Conservation (phyloP, 2,888 invertebrate species). For the Selenia dentaria region DNA sequence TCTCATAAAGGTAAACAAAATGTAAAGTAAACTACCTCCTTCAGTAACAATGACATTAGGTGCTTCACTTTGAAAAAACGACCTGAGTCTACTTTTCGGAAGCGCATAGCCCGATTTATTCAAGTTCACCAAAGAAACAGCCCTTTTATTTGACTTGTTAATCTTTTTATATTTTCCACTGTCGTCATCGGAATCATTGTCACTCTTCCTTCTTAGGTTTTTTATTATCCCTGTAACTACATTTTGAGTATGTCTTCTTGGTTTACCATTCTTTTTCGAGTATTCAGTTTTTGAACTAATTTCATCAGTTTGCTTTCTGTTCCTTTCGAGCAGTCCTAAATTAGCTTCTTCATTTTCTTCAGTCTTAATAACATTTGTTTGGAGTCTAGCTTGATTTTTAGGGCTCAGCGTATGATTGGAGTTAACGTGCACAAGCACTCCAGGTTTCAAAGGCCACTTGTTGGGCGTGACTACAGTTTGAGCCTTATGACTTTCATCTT, state of each 20-base stretch:
- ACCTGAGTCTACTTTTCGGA: constrained; percentile 67
- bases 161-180: constrained; percentile 78
- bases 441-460: constrained; percentile 95
- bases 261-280: constrained; percentile 69
- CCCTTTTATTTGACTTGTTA: constrained; percentile 75
- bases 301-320: constrained; percentile 48
- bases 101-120: constrained; percentile 65
- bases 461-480: constrained; percentile 80
- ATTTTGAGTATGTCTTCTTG: constrained; percentile 57
- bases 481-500: constrained; percentile 51
- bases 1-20: constrained; percentile 9
- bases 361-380: constrained; percentile 49
- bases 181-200: constrained; percentile 71
- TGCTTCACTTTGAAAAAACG: constrained; percentile 75
- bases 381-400: constrained; percentile 74
- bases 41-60: constrained; percentile 80
- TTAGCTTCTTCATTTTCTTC: constrained; percentile 51
- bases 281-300: constrained; percentile 56
- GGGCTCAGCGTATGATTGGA: constrained; percentile 90
- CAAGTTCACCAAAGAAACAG: constrained; percentile 66
- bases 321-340: constrained; percentile 73
- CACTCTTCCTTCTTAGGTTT: constrained; percentile 65
- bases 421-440: constrained; percentile 94
- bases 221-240: constrained; percentile 67
- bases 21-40: constrained; percentile 67